phyloP scores from a whole-genome alignment of 2,888 invertebrate species.

The Cataglyphis cursor region DNA sequence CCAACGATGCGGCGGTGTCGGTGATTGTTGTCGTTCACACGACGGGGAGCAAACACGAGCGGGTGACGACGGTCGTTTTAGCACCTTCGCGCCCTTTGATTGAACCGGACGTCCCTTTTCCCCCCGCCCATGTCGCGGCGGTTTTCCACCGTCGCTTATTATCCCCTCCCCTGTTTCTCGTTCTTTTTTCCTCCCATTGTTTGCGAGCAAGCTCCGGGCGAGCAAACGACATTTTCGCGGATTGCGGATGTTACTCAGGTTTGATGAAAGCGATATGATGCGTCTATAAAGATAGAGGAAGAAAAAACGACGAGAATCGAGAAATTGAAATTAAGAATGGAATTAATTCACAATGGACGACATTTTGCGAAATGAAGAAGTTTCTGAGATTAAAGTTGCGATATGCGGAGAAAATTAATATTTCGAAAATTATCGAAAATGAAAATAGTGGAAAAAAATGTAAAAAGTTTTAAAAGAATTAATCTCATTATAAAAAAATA shows the following conservation, averaged over 20 bases:
- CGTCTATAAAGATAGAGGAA: neutral
- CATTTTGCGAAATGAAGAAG: neutral
- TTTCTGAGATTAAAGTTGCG: neutral
- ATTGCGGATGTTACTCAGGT: conserved; percentile 7
- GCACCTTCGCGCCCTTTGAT: conserved; percentile 33
- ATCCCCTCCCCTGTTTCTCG: neutral
- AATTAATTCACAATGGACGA: neutral
- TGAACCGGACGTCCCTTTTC: conserved; percentile 10
- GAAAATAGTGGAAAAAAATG: neutral
- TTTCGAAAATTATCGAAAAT: neutral
- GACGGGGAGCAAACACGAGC: conserved; percentile 6
- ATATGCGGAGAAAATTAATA: neutral
- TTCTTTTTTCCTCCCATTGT: neutral
- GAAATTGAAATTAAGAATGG: conserved; percentile 16
- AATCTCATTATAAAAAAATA: neutral
- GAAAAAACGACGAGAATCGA: neutral
- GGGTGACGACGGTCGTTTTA: conserved; percentile 6
- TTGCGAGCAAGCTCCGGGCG: neutral
- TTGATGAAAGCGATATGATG: conserved; percentile 11
- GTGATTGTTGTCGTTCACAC: conserved; percentile 31
- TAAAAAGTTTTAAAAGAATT: neutral
- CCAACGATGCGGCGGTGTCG: neutral
- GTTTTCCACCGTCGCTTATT: conserved; percentile 23
- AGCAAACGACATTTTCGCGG: conserved; percentile 1
- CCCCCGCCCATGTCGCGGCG: neutral